Base-by-base conservation (phyloP, 2,888 invertebrate genomes). In the Phorcus lineatus region DNA sequence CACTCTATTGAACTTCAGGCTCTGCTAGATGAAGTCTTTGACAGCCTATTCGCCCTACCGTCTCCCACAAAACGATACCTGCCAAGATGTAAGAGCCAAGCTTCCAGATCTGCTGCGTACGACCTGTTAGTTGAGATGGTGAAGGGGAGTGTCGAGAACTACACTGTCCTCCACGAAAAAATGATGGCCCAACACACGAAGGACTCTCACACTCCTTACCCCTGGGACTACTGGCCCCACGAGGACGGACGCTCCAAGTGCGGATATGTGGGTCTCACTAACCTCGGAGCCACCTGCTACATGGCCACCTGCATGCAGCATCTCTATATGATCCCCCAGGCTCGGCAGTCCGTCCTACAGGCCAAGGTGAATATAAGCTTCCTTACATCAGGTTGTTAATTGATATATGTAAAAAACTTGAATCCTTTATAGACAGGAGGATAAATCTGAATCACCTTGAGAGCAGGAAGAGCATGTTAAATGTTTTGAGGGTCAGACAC, bases 291-390 rank as follows among this genome's bases (percentile, higher is more conserved):
- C 36, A 98, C 98, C 0, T 98, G 98, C 92, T 98, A 98, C 93
- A 97, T 98, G 97, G 98, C 98, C 13, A 97, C 98, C 2, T 98
- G 98, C 91, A 97, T 98, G 96, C 98, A 98, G 93, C 98, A 98
- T 93, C 94, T 98, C 84, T 98, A 97, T 93, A 98, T 98, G 98
- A 97, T 98, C 96, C 98, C 98, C 6, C 97, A 97, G 91, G 97
- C 97, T 0, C 94, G 98, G 77, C 95, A 96, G 74, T 96, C 97
- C 0, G 96, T 98, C 87, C 94, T 98, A 79, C 95, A 95, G 7
- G 96, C 97, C 0, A 96, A 97, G 88, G 92, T 93, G 80, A 80
- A 83, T 83, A 31, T 13, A 19, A 3, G 24, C 16, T 17, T 3
- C 28, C 28, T 24, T n/a, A n/a, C n/a, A n/a, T n/a, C n/a, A n/a